Percentiles rank a stretch among this genome's conserved stretches.
Conservation (phyloP, 2,113 vertebrate species). For the Rhinolophus ferrumequinum region DNA sequence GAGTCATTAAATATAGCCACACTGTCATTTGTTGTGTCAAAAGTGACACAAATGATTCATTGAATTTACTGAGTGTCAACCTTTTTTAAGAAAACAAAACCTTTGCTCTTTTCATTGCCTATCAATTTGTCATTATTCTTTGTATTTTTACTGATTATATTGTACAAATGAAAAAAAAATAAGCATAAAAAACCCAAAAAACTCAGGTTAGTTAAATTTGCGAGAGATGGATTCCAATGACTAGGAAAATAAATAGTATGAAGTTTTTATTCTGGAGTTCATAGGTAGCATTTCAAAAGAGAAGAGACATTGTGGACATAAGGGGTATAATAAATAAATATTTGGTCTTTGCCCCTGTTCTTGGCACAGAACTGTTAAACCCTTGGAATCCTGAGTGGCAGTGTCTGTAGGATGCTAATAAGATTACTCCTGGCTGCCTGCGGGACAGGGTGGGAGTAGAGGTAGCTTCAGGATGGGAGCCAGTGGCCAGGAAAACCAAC, state of each 20-base stretch:
- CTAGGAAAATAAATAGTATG: background rate
- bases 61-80: background rate
- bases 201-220: background rate
- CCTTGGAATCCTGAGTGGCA: background rate
- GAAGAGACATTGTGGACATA: background rate
- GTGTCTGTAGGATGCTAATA: background rate
- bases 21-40: background rate
- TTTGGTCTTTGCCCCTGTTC: background rate
- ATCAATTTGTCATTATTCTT: background rate
- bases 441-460: background rate
- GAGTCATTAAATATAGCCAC: background rate
- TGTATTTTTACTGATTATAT: background rate
- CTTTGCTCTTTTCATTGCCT: background rate
- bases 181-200: background rate
- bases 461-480: background rate
- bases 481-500: background rate
- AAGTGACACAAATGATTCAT: background rate
- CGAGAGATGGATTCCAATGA: background rate
- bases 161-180: background rate
- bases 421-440: background rate
- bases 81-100: constrained; percentile 27
- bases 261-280: background rate
- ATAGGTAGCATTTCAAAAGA: background rate
- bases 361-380: background rate
- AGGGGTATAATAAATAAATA: background rate